phyloP scores from a whole-genome alignment of 2,797 vertebrate species.

The Linurgus olivaceus region DNA sequence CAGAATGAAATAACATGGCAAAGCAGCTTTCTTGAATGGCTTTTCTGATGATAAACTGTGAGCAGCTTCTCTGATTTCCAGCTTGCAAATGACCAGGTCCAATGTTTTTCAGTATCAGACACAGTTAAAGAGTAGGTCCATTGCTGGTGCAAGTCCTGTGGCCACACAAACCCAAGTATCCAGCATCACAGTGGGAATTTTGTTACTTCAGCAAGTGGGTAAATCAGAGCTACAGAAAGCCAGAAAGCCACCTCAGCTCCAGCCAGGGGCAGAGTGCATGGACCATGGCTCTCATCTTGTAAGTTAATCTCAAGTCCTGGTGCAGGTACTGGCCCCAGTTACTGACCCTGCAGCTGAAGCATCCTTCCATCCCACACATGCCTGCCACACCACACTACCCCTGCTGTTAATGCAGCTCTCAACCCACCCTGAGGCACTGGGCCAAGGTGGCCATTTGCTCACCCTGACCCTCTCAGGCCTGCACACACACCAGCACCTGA shows the following conservation, averaged over 20 bases:
- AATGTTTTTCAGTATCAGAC: rapidly evolving
- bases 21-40: not conserved
- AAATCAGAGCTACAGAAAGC: not conserved
- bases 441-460: rapidly evolving
- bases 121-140: not conserved
- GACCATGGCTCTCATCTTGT: not conserved
- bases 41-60: not conserved
- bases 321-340: rapidly evolving
- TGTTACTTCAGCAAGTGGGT: not conserved
- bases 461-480: not conserved
- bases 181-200: not conserved
- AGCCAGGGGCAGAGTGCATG: not conserved
- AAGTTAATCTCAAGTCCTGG: not conserved
- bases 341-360: not conserved
- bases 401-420: not conserved
- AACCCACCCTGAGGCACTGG: not conserved
- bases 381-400: not conserved
- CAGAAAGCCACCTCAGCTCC: not conserved
- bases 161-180: not conserved
- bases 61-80: not conserved
- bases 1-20: not conserved
- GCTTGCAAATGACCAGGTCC: not conserved
- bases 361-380: rapidly evolving
- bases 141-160: not conserved
- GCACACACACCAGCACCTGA: not conserved